Percentiles rank a stretch among this genome's conserved stretches.
phyloP scores from a whole-genome alignment of 2,113 vertebrate species.

The Ammospiza nelsoni region DNA sequence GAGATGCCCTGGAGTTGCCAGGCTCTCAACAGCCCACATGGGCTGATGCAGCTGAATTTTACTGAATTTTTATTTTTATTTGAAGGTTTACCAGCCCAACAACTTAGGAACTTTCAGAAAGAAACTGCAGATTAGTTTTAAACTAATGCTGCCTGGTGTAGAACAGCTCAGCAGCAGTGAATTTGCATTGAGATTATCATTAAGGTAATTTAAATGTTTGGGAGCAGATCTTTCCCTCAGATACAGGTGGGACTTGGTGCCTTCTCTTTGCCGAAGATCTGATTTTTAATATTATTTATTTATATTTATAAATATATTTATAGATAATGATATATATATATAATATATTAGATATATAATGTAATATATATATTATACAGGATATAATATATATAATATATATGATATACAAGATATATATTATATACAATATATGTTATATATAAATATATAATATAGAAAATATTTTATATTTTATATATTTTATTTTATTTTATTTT shows the following conservation, averaged over 20 bases:
- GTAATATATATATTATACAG: no score
- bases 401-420: no score
- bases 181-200: neutral
- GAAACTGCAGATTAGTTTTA: neutral
- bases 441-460: no score
- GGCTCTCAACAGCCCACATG: neutral
- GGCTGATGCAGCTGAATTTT: neutral
- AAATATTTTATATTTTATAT: no score
- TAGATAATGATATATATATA: no score
- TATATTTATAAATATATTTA: no score
- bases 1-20: neutral
- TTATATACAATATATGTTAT: no score
- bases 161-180: neutral
- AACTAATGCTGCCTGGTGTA: neutral
- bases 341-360: no score
- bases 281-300: no score
- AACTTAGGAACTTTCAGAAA: neutral
- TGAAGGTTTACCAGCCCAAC: neutral
- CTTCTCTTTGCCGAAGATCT: neutral
- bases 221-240: neutral
- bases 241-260: neutral
- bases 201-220: neutral
- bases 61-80: neutral
- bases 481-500: no score
- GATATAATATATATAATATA: no score